Base-by-base conservation (phyloP, 2,113 vertebrate genomes). In the Eretmochelys imbricata region DNA sequence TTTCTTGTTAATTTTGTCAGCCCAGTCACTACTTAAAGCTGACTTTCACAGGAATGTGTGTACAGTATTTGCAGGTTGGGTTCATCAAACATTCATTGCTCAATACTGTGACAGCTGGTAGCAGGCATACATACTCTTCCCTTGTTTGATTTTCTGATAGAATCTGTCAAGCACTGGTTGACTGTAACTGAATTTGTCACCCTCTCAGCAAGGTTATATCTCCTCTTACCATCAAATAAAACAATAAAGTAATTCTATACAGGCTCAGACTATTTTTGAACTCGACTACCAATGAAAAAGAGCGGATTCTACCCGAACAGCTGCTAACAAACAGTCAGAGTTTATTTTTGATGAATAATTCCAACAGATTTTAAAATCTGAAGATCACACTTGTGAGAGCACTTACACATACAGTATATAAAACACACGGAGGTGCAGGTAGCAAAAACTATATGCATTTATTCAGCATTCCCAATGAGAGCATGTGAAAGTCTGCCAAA, bases 141-240 rank as follows among this genome's bases (percentile, higher is more conserved):
- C 97, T 97, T 98, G 98, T 98, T 98, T 98, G 97, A 97, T 98
- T 98, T 98, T 98, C 97, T 98, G 98, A 98, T 98, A 98, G 97
- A 98, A 96, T 91, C 96, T 98, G 97, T 98, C 97, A 98, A 98
- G 97, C 97, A 92, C 91, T 96, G 95, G 96, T 96, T 98, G 96
- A 97, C 97, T 98, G 94, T 98, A 98, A 98, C 97, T 97, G 96
- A 98, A 97, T 97, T 98, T 97, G 94, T 98, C 97, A 98, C 93
- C 94, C 89, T 98, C 89, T 98, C 93, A 96, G 96, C 54, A 97
- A 98, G 97, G 95, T 98, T 97, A 96, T 91, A 95, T 94, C 57
- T 97, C 95, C 96, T 96, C 91, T 95, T 94, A 85, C 88, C 90
- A 97, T 81, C 83, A 97, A 98, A 97, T 96, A 95, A 96, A 97